Evolutionary conservation across 2,113 vertebrate genomes (phyloP).

Genomic region (Megaceryle maxima): DNA sequence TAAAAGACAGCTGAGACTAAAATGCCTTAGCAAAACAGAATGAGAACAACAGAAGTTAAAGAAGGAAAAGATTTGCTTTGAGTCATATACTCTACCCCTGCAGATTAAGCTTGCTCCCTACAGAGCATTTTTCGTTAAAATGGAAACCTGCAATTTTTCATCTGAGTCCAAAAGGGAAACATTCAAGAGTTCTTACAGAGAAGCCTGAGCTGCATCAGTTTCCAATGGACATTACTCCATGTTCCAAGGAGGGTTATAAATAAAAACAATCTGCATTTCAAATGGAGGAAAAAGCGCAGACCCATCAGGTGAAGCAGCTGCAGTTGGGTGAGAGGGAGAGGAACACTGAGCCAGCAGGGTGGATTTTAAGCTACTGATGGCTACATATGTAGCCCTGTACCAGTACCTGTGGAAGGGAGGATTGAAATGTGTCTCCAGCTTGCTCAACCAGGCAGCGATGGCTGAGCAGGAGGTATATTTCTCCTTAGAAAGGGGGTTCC

Average conservation of each 20-base stretch:
- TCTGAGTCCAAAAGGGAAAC: not conserved
- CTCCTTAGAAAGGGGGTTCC: not conserved
- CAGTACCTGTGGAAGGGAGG: not conserved
- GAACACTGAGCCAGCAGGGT: not conserved
- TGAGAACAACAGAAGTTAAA: not conserved
- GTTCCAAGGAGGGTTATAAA: not conserved
- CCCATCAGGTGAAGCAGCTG: not conserved
- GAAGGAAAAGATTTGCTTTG: not conserved
- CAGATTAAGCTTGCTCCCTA: not conserved
- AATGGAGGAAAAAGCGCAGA: not conserved
- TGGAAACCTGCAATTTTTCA: not conserved
- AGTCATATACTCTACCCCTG: not conserved
- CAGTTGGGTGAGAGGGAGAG: not conserved
- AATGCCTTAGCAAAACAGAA: not conserved
- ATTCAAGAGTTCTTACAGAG: not conserved
- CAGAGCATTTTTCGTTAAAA: not conserved
- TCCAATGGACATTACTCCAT: not conserved
- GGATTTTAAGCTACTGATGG: not conserved
- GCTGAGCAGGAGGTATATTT: not conserved
- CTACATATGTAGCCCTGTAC: fast-evolving
- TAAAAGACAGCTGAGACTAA: not conserved
- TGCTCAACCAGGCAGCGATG: not conserved
- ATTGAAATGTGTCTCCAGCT: not conserved
- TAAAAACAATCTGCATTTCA: not conserved
- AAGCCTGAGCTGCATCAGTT: not conserved